These are phyloP conservation scores for Tenebrio molitor DNA, from an alignment of 1,140 invertebrate genomes.

Conservation along the genomic window DNA sequence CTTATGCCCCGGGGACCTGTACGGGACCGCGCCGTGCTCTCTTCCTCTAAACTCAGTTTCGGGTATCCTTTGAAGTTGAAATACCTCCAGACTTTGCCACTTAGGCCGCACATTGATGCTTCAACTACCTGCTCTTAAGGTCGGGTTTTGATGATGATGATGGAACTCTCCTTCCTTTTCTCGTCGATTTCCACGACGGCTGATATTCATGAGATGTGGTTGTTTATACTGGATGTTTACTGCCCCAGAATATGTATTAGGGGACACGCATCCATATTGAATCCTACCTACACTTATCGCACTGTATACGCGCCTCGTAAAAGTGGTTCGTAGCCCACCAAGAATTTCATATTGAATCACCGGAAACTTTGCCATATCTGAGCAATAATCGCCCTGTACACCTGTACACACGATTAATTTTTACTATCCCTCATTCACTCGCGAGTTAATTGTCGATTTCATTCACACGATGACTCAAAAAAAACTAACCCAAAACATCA, in stretches of 20 bases:
- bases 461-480: no score
- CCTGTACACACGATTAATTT: no score
- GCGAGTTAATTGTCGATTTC: no score
- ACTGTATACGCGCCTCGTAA: no score
- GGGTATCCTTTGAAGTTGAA: constrained; percentile 43
- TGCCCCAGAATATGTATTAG: neutral
- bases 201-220: neutral
- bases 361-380: no score
- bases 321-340: no score
- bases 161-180: constrained; percentile 1
- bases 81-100: constrained; percentile 36
- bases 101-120: constrained; percentile 12
- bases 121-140: constrained; percentile 17
- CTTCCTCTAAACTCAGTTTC: constrained; percentile 42
- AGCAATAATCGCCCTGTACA: no score
- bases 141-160: constrained; percentile 5
- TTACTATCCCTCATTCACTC: no score
- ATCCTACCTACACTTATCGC: no score
- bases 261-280: neutral
- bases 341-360: no score
- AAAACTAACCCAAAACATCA: no score
- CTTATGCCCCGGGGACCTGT: constrained; percentile 36
- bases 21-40: constrained; percentile 35
- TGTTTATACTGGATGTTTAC: neutral
- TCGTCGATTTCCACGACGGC: neutral